Evolutionary conservation across 2,888 invertebrate genomes (phyloP), one percentile per base, ranked within the genome.

Genomic region (Apamea sordens): DNA sequence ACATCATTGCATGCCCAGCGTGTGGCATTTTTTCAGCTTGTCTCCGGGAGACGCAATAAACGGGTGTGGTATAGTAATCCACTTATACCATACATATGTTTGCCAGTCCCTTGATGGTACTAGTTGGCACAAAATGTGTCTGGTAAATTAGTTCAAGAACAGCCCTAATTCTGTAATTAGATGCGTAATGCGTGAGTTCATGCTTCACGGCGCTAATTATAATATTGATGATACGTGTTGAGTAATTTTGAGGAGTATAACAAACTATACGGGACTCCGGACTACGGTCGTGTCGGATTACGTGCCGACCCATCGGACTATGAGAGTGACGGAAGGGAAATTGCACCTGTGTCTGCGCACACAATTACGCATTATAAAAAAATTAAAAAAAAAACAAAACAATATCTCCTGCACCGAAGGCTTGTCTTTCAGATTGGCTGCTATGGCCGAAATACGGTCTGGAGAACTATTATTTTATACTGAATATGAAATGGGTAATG

Each of bases 21-120:
- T 89, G 91, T 87, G 91, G 91, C 83, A 88, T 88, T 88, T 90
- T 89, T 92, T 87, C 78, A 82, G 77, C 64, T 75, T 73, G 82
- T 77, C 78, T 68, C 73, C 47, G 79, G 77, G 85, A 71, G 76
- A 32, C 59, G 36, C 59, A 72, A 78, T 81, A 77, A 81, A 86
- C 71, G 15, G 77, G 77, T 80, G 76, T 69, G 81, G 77, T 74
- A 61, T 28, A 47, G 41, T 73, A 61, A 73, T 64, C 83, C 64
- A 79, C 61, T 75, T 86, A 77, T 53, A 69, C 21, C 53, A 18
- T 28, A 44, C 72, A 73, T 71, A 83, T 75, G 65, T 80, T 72
- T 67, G 59, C n/a, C 41, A 70, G 53, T 79, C 68, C 76, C 64
- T 76, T 73, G 47, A 32, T 59, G 61, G 44, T 76, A 79, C n/a